These are phyloP conservation scores for Chironomus striatipennis DNA, from an alignment of 1,140 invertebrate species.

Conservation along the genomic window DNA sequence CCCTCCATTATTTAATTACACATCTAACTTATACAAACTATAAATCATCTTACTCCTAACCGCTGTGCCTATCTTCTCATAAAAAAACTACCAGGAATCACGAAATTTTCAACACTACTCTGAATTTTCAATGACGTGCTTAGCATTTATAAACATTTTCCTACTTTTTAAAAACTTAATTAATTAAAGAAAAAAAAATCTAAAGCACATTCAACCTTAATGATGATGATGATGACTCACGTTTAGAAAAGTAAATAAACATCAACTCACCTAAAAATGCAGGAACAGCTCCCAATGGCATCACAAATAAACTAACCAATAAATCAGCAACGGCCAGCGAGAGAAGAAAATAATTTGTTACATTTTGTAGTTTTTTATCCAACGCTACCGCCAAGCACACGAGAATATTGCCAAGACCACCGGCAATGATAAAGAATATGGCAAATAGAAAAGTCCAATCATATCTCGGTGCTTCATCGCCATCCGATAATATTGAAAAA, in stretches of 20 bases:
- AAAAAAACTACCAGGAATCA: too few species aligned
- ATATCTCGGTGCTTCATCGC: constrained; percentile 38
- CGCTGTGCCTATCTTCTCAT: too few species aligned
- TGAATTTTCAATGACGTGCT: too few species aligned
- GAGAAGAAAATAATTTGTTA: constrained; percentile 91
- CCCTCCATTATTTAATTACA: too few species aligned
- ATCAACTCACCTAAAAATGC: constrained; percentile 69
- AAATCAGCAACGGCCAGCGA: constrained; percentile 90
- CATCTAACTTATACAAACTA: too few species aligned
- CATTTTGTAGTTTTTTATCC: constrained; percentile 78
- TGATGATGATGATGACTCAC: not conserved
- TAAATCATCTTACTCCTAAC: too few species aligned
- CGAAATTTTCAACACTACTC: too few species aligned
- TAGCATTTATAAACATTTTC: too few species aligned
- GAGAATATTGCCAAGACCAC: constrained; percentile 82
- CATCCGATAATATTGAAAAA: constrained; percentile 29
- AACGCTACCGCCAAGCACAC: constrained; percentile 83
- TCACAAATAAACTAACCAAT: constrained; percentile 81
- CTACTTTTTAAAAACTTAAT: too few species aligned
- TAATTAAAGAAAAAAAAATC: not conserved
- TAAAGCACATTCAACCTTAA: not conserved
- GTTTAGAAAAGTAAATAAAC: not conserved
- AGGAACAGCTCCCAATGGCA: constrained; percentile 79
- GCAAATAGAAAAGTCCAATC: constrained; percentile 73
- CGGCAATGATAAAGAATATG: constrained; percentile 73